Evolutionary conservation across 2,113 vertebrate genomes (phyloP), one percentile per base, ranked within the genome.

Genomic region (Struthio camelus): DNA sequence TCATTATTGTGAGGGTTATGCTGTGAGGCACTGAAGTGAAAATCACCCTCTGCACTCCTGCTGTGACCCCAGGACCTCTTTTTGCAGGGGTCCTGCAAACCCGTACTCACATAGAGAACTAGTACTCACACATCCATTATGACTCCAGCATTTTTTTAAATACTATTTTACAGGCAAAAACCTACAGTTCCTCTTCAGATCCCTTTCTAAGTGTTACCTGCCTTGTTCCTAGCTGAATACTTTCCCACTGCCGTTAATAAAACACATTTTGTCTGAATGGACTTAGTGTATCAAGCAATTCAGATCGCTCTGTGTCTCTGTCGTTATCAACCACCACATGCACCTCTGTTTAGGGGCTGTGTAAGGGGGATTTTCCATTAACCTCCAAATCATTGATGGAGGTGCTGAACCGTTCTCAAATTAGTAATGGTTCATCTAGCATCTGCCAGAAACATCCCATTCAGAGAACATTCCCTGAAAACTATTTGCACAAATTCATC

Each of bases 241-340:
- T 85, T 90, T 48, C 32, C 10, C 9, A 66, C 11, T 0, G 1
- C 30, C 24, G 72, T 72, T 65, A 76, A 30, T 24, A 69, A 69
- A 89, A 30, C 20, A 69, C 14, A 46, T 87, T 93, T 83, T 87
- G 5, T 27, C 91, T 20, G 34, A 80, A 48, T 25, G 12, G 46
- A 38, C 61, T 93, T 70, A 50, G 10, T 28, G 14, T 20, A 67
- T 32, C 20, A 78, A 75, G 50, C 61, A 58, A 80, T 83, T 80
- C 51, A 17, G 22, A 66, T 51, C 40, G 24, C 28, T 54, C 61
- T 5, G 14, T 79, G 44, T 64, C 16, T 38, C 58, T 48, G 11
- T 19, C 65, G 7, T 62, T 53, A 70, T 5, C 46, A 84, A 51
- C 4, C 20, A 50, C 8, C 0, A 0, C 0, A 0, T 42, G 22